A percentile compares a stretch with the other conserved stretches of the same genome.
Evolutionary conservation across 2,113 vertebrate genomes (phyloP).

Genomic region (Uropsilus gracilis): DNA sequence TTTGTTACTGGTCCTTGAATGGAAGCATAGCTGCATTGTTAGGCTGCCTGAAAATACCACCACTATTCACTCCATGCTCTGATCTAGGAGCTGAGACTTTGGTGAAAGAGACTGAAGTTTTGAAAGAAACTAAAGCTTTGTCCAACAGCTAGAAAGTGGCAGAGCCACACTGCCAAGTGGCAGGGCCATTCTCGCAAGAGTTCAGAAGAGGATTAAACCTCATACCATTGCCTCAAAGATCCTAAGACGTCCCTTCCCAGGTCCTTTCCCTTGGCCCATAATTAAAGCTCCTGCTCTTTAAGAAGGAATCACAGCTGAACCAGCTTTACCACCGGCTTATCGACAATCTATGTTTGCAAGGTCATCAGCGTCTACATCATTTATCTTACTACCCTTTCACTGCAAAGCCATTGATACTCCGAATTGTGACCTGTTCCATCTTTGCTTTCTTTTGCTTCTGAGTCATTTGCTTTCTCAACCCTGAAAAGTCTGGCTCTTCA

Average conservation of each 20-base stretch:
- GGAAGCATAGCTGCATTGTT: background rate
- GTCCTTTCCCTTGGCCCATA: background rate
- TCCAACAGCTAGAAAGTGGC: background rate
- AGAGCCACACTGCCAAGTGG: background rate
- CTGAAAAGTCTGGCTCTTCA: background rate
- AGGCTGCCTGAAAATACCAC: background rate
- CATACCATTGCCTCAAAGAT: fast-evolving
- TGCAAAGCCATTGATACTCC: slow-evolving; percentile 7
- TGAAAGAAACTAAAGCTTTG: background rate
- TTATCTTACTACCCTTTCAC: background rate
- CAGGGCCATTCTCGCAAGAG: background rate
- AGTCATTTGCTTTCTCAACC: background rate
- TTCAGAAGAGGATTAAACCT: background rate
- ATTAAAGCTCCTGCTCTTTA: background rate
- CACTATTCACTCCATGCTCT: background rate
- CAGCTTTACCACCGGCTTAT: background rate
- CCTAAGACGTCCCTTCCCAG: fast-evolving
- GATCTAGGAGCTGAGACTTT: background rate
- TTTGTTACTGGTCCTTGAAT: no score
- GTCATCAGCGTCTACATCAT: background rate
- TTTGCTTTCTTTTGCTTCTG: slow-evolving; percentile 17
- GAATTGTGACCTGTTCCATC: background rate
- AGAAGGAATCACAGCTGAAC: background rate
- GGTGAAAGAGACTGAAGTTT: background rate
- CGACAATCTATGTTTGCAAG: background rate